Percentiles rank a stretch among this genome's conserved stretches.
These are phyloP conservation scores for Dynastes maya DNA, from an alignment of 2,888 invertebrate species.

Conservation along the genomic window DNA sequence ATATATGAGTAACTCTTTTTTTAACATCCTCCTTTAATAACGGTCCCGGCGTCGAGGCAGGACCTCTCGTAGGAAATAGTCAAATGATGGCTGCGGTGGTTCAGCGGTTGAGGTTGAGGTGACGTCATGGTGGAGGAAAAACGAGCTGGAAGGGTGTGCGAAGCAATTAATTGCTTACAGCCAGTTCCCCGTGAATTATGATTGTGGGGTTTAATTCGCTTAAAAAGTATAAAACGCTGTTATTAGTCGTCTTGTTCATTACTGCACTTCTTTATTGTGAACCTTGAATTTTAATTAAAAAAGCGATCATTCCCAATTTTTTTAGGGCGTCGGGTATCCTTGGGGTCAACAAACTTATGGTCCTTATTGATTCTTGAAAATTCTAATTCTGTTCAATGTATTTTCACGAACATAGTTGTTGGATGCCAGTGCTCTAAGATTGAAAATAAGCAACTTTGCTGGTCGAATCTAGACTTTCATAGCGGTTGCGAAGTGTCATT, in stretches of 20 bases:
- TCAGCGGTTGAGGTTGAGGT: not conserved
- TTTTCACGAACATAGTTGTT: too few relatives aligned
- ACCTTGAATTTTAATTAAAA: conserved; percentile 9
- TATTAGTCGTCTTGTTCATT: conserved; percentile 33
- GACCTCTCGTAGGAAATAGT: conserved; percentile 11
- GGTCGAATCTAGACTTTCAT: too few relatives aligned
- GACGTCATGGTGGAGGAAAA: conserved; percentile 11
- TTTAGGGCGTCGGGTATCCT: not conserved
- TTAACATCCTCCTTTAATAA: conserved; percentile 25
- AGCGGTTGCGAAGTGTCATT: too few relatives aligned
- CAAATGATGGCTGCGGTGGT: conserved; percentile 2
- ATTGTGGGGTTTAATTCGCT: conserved; percentile 27
- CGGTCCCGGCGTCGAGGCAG: not conserved
- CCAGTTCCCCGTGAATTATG: conserved; percentile 30
- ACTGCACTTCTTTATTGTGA: not conserved
- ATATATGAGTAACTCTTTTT: conserved; percentile 15
- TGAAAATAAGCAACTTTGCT: too few relatives aligned
- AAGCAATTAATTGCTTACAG: conserved; percentile 33
- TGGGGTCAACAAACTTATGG: too few relatives aligned
- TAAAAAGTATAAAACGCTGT: conserved; percentile 34
- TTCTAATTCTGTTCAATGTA: too few relatives aligned
- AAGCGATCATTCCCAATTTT: not conserved
- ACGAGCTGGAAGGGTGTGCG: conserved; percentile 16
- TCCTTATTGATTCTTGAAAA: too few relatives aligned
- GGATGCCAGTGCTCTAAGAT: too few relatives aligned